Percentiles rank a stretch among this genome's conserved stretches.
Conservation (phyloP, 2,797 vertebrate genomes). For the Australoheros facetus region DNA sequence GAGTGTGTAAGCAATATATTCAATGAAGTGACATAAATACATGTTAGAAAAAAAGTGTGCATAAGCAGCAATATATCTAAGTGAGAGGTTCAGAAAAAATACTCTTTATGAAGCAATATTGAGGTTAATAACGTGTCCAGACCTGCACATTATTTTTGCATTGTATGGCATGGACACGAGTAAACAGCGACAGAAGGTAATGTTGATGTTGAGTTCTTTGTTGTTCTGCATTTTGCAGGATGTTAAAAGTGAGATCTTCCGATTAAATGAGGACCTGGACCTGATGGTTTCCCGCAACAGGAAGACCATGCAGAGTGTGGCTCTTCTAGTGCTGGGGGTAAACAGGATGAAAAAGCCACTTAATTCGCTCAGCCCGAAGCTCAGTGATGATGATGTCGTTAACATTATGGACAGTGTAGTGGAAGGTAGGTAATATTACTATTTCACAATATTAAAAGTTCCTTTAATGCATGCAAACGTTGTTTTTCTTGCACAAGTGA, state of each 20-base stretch:
- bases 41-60: background rate
- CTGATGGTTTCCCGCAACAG: slow-evolving; percentile 35
- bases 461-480: background rate
- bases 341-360: slow-evolving; percentile 30
- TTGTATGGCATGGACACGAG: background rate
- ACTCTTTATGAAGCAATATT: background rate
- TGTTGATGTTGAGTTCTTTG: background rate
- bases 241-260: background rate
- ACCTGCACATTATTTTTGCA: background rate
- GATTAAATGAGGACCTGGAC: slow-evolving; percentile 4
- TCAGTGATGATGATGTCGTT: slow-evolving; percentile 10
- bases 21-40: background rate
- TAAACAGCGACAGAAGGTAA: background rate
- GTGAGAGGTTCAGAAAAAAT: background rate
- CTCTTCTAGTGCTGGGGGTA: slow-evolving; percentile 39
- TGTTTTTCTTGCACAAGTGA: too few species aligned
- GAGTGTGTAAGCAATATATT: background rate
- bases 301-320: slow-evolving; percentile 8
- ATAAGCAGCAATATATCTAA: background rate
- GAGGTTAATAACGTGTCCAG: background rate
- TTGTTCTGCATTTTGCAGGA: slow-evolving; percentile 5
- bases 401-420: slow-evolving; percentile 39
- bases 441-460: background rate
- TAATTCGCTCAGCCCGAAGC: fast-evolving
- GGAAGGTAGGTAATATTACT: slow-evolving; percentile 24